Evolutionary conservation across 2,797 vertebrate genomes (phyloP), one percentile per base, ranked within the genome.

Genomic region (Pantherophis alleghaniensis): DNA sequence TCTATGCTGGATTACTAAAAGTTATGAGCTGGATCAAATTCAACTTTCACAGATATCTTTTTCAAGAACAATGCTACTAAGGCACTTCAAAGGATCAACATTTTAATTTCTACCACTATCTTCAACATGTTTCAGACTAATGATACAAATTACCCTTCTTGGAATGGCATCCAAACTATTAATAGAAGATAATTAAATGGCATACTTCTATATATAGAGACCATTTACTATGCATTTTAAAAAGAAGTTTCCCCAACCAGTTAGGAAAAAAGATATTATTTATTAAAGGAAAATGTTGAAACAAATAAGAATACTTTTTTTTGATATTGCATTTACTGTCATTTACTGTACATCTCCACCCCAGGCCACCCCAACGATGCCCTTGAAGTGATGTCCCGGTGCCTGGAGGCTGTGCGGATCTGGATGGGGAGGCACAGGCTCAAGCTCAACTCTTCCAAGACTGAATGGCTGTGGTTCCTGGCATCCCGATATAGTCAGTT

Each of bases 91-190:
- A 32, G 90, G 32, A 91, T 6, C 79, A 83, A 74, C 47, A 56
- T 28, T 87, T 90, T 47, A 47, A 92, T 59, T 86, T 87, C 57
- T 91, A 32, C n/a, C 60, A 7, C 26, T 91, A 61, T 14, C 18
- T 51, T 53, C 92, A 60, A 42, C 79, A 86, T 86, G 60, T 56
- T 91, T 90, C 91, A 92, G 37, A 95, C 7, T 91, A 56, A 57
- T 91, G 6, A 86, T 0, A 69, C 0, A 0, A 86, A 86, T 92
- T 92, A 90, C 63, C 86, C 32, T 83, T 94, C 14, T 87, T 91
- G 74, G 28, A 51, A 86, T 53, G 22, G 7, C 13, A 87, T 55
- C 59, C 57, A 94, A 91, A 7, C 6, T 93, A 0, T 56, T 13
- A 93, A 88, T 32, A 59, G 26, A 79, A 63, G 2, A 63, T 42